Percentiles rank a stretch among this genome's conserved stretches.
Conservation (phyloP, 2,797 vertebrate genomes). For the Nyctibius grandis region DNA sequence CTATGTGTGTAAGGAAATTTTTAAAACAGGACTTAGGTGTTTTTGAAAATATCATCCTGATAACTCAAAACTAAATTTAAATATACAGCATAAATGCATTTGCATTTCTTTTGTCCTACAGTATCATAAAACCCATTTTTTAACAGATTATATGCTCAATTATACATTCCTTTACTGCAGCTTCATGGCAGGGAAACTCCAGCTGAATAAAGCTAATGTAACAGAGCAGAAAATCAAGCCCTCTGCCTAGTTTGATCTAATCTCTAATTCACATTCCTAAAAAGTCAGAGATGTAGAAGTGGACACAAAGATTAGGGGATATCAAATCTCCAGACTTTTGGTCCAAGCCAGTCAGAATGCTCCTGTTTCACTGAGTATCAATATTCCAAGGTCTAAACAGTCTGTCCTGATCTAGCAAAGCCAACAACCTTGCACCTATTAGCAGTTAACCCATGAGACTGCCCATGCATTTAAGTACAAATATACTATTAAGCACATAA, state of each 20-base stretch:
- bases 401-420: not conserved
- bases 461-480: not conserved
- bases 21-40: not conserved
- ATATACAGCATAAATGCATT: not conserved
- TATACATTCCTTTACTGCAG: not conserved
- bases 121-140: not conserved
- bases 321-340: not conserved
- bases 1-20: not conserved
- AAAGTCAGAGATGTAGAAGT: not conserved
- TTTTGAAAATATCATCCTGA: not conserved
- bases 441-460: not conserved
- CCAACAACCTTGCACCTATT: not conserved
- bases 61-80: not conserved
- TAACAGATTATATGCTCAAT: not conserved
- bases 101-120: not conserved
- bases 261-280: not conserved
- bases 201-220: not conserved
- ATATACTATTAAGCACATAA: not conserved
- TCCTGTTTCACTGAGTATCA: not conserved
- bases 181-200: not conserved
- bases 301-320: not conserved
- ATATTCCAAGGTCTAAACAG: not conserved
- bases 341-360: not conserved
- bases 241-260: not conserved
- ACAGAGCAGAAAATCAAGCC: constrained; percentile 10